Evolutionary conservation across 2,888 invertebrate genomes (phyloP), one percentile per base, ranked within the genome.

Genomic region (Drosophila mercatorum): DNA sequence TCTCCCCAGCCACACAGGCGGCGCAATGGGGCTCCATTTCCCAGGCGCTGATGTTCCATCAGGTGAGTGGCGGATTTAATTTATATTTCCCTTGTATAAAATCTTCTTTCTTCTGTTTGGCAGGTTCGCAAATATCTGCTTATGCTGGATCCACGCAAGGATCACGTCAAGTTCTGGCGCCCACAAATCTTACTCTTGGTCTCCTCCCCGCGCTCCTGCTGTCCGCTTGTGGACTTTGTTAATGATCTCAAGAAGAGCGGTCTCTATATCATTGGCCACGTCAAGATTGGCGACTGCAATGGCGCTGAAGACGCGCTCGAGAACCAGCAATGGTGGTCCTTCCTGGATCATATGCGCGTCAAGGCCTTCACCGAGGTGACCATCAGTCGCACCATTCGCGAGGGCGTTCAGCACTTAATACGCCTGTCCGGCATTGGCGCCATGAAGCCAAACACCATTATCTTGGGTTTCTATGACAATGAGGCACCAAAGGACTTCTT

Each of bases 81-180:
- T 31, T 14, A 4, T 3, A 31, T 5, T 49, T 31, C 5, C 31
- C 12, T 10, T 6, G 14, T 7, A 36, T 43, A 6, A 40, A 36
- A 0, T 38, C 2, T 10, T n/a, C n/a, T 31, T 11, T 12, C 4
- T 26, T 38, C 11, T 11, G 34, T 1, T 7, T 17, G 44, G 10
- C 12, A 91, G 90, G 98, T 98, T 10, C 95, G 99, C 47, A 99
- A 99, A 92, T 99, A 99, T 93, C 94, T 99, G 11, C 94, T 99
- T 0, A 95, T 99, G 93, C 93, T 99, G 91, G 99, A 99, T 93
- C 97, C 97, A 0, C 95, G 99, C 0, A 98, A 99, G 80, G 97
- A 98, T 91, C 99, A 99, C 93, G 99, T 99, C 3, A 99, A 99
- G 94, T 99, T 98, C 93, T 99, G 99, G 99, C 94, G 99, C 3